A percentile compares a stretch with the other conserved stretches of the same genome.
These are phyloP conservation scores for Seladonia tumulorum DNA, from an alignment of 2,888 invertebrate genomes.

Conservation along the genomic window DNA sequence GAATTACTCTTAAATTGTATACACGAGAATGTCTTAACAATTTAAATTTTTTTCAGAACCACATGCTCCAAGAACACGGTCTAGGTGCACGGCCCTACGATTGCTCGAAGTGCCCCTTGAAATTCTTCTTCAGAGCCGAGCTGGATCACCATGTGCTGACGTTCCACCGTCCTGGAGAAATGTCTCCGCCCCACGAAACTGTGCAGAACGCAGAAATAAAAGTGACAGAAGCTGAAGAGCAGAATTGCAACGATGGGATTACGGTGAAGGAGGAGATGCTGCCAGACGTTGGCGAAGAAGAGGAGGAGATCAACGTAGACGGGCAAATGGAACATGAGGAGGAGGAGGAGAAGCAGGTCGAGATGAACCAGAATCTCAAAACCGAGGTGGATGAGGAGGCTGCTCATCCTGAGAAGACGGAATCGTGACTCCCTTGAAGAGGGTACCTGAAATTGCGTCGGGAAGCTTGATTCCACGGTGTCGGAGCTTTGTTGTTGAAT, in stretches of 20 bases:
- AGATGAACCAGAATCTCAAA: conserved; percentile 47
- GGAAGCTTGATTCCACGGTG: neutral
- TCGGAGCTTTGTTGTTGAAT: neutral
- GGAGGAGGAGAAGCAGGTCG: conserved; percentile 35
- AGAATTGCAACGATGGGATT: conserved; percentile 50
- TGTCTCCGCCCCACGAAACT: conserved; percentile 30
- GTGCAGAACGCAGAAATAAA: conserved; percentile 46
- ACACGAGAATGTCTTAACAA: neutral
- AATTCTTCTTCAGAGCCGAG: conserved; percentile 96
- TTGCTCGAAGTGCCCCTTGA: conserved; percentile 92
- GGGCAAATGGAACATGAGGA: conserved; percentile 62
- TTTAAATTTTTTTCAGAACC: conserved; percentile 86
- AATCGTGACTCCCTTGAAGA: conserved; percentile 55
- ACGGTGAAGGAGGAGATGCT: conserved; percentile 76
- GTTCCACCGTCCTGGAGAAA: conserved; percentile 66
- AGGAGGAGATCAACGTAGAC: conserved; percentile 72
- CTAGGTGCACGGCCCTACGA: conserved; percentile 93
- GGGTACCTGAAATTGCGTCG: neutral
- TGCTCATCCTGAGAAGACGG: conserved; percentile 17
- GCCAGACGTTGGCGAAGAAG: conserved; percentile 59
- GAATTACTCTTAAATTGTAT: neutral
- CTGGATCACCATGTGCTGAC: conserved; percentile 91
- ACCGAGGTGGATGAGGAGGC: conserved; percentile 45
- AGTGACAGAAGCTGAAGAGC: conserved; percentile 26
- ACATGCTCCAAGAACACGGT: conserved; percentile 92